Conservation (phyloP, 2,113 vertebrate genomes). For the Colistium nudipinnis region DNA sequence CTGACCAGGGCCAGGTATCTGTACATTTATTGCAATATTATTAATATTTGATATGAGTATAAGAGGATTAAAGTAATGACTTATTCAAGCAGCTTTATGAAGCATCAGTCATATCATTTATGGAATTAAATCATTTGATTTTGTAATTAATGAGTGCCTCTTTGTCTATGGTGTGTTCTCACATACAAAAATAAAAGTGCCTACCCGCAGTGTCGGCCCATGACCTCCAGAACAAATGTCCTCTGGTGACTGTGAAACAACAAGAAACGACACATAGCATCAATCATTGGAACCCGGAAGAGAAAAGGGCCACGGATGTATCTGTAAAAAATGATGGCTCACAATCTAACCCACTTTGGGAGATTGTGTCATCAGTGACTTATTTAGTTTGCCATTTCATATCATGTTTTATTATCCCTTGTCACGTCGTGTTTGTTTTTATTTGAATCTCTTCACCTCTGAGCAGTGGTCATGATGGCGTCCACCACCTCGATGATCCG, state of each 20-base stretch:
- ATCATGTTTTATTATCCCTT: background rate
- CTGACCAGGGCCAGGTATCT: constrained; percentile 96
- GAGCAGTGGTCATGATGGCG: constrained; percentile 98
- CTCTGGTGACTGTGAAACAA: constrained; percentile 80
- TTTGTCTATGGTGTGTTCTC: background rate
- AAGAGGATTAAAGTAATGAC: too few relatives aligned
- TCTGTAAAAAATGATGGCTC: too few relatives aligned
- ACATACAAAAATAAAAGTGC: background rate
- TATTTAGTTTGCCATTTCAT: background rate
- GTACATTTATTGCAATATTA: too few relatives aligned
- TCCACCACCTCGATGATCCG: constrained; percentile 98
- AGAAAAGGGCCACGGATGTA: too few relatives aligned
- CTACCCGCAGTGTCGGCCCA: constrained; percentile 98
- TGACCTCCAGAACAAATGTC: constrained; percentile 87
- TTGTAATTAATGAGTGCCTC: too few relatives aligned
- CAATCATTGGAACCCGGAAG: too few relatives aligned
- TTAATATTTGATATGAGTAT: too few relatives aligned
- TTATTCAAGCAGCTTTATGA: too few relatives aligned
- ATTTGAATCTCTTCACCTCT: constrained; percentile 83
- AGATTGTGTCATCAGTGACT: too few relatives aligned
- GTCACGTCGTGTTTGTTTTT: background rate
- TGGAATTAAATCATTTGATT: too few relatives aligned
- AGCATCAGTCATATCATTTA: too few relatives aligned
- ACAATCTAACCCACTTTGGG: too few relatives aligned
- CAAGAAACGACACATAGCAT: background rate